A percentile compares a stretch with the other conserved stretches of the same genome.
phyloP scores from a whole-genome alignment of 2,113 vertebrate species.

The Crotophaga sulcirostris region DNA sequence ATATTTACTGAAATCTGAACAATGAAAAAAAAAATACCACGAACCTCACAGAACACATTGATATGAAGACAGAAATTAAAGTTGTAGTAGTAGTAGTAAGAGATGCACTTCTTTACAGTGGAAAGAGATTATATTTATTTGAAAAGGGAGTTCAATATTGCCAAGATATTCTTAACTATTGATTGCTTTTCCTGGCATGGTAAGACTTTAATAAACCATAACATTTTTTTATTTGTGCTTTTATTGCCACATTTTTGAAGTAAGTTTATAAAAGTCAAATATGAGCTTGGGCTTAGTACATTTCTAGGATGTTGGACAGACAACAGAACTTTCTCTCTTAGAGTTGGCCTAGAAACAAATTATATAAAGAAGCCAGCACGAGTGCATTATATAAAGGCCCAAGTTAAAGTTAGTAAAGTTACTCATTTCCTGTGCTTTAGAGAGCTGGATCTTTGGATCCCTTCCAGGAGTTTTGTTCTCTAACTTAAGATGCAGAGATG shows the following conservation, averaged over 20 bases:
- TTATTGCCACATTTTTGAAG: not conserved
- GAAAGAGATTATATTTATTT: not conserved
- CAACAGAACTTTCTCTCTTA: not conserved
- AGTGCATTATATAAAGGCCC: conserved; percentile 21
- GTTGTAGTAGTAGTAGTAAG: not conserved
- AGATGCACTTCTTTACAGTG: not conserved
- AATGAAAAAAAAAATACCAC: not conserved
- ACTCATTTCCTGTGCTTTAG: conserved; percentile 68
- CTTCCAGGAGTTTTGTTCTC: conserved; percentile 40
- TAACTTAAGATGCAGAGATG: conserved; percentile 33
- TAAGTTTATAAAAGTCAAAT: not conserved
- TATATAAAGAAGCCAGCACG: not conserved
- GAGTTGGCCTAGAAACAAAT: conserved; percentile 3
- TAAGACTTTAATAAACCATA: not conserved
- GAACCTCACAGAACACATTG: not conserved
- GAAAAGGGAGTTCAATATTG: conserved; percentile 1
- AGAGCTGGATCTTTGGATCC: conserved; percentile 25
- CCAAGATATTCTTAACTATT: not conserved
- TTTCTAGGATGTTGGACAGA: not conserved
- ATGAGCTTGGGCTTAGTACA: not conserved
- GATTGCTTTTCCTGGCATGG: conserved; percentile 18
- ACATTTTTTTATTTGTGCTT: not conserved
- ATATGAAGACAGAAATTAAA: not conserved
- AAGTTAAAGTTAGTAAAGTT: conserved; percentile 60
- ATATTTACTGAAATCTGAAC: not conserved